Evolutionary conservation across 2,113 vertebrate species (phyloP), one percentile per base, ranked within the genome.

Genomic region (Psophia crepitans): DNA sequence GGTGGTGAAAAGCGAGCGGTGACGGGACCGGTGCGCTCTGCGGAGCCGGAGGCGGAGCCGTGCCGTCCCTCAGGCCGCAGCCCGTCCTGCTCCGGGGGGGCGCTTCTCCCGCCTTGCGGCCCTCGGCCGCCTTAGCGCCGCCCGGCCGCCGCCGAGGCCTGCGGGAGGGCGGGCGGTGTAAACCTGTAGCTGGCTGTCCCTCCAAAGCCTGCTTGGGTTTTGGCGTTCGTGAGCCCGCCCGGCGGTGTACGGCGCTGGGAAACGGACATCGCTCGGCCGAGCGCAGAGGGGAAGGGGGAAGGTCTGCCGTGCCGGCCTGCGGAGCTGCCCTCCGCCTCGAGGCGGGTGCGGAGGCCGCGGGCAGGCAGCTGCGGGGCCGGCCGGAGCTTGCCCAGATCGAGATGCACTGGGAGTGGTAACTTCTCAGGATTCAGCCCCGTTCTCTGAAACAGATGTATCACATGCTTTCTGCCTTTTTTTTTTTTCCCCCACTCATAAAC

Each of bases 361-460:
- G 39, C 24, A 4, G 35, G 63, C 13, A 13, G 21, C 46, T 43
- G 3, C 53, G 44, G 20, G 24, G 15, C 53, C 26, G 12, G 8
- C 21, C 63, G 2, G 33, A 23, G 41, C 30, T 13, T 8, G 33
- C 17, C 37, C 37, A 2, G 28, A 2, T 12, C 12, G 5, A 6
- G 28, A 5, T 2, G 13, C 44, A 0, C 15, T 0, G 57, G 20
- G 35, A 9, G 8, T 19, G 49, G 4, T 17, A 1, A 1, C 8
- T 9, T 12, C 2, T 28, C 28, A 3, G 24, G 46, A 3, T 21
- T 39, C 7, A 11, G 37, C 33, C 21, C 19, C 22, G 1, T 19
- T 21, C 35, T 28, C 14, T 33, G 21, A 37, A 9, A 1, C 1
- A 7, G 27, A 13, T 1, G 3, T 1, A 5, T 2, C 0, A 1